Percentiles rank a stretch among this genome's conserved stretches.
These are phyloP conservation scores for Drosophila nr. perissopoda DNA, from an alignment of 2,888 invertebrate species.

Conservation along the genomic window DNA sequence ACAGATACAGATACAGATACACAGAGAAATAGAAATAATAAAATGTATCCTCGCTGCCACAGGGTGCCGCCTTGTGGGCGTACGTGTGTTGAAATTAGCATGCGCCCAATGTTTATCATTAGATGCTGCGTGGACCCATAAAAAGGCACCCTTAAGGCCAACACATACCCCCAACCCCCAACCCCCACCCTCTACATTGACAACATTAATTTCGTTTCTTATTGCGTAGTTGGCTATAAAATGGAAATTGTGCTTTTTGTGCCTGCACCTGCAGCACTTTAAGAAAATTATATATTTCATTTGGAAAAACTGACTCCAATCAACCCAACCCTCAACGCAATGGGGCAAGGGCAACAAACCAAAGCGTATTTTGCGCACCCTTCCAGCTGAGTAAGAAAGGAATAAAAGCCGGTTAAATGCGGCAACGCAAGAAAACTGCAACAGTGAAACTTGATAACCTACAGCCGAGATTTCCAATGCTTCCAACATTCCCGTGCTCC, in stretches of 20 bases:
- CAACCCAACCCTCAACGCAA: not conserved
- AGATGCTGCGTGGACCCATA: slow-evolving; percentile 27
- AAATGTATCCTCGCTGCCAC: slow-evolving; percentile 1
- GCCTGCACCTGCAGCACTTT: slow-evolving; percentile 40
- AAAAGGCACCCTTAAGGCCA: not conserved
- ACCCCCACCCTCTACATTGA: not conserved
- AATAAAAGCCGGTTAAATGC: slow-evolving; percentile 12
- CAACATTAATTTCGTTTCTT: slow-evolving; percentile 13
- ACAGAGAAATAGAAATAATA: not conserved
- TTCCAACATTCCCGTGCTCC: not conserved
- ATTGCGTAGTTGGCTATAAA: slow-evolving; percentile 2
- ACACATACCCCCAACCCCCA: not conserved
- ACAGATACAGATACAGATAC: slow-evolving; percentile 12
- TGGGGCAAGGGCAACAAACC: not conserved
- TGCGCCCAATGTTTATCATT: slow-evolving; percentile 20
- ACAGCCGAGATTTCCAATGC: slow-evolving; percentile 9
- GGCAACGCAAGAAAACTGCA: slow-evolving; percentile 36
- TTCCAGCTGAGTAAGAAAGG: not conserved
- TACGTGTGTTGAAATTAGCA: slow-evolving; percentile 40
- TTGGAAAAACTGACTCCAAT: slow-evolving; percentile 6
- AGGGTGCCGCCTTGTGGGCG: not conserved
- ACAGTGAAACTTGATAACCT: slow-evolving; percentile 44
- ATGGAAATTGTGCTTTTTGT: slow-evolving; percentile 36
- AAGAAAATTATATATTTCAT: slow-evolving; percentile 20
- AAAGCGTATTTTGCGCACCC: slow-evolving; percentile 42